phyloP scores from a whole-genome alignment of 2,797 vertebrate species.

The Sebastiscus albofasciatus region DNA sequence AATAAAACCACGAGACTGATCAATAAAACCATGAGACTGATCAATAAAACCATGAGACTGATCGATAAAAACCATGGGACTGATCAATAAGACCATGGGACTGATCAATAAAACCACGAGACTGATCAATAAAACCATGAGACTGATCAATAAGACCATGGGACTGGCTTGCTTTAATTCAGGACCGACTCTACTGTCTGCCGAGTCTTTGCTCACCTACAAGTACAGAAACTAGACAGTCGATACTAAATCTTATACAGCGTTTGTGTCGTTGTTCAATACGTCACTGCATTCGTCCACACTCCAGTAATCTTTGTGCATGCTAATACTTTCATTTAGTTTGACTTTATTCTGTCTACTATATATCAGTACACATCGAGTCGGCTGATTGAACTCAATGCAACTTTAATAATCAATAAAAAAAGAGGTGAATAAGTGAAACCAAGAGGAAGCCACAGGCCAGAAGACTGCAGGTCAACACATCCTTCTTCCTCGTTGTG shows the following conservation, averaged over 20 bases:
- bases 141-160: too few relatives aligned
- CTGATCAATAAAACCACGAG: too few relatives aligned
- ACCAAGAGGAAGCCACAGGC: not conserved
- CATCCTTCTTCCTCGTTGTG: not conserved
- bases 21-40: too few relatives aligned
- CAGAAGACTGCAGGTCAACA: not conserved
- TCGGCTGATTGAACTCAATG: not conserved
- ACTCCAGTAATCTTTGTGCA: not conserved
- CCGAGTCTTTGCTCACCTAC: not conserved
- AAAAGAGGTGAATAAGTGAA: not conserved
- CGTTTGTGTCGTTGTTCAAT: not conserved
- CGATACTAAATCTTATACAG: not conserved
- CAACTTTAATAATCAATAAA: not conserved
- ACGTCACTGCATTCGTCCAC: not conserved
- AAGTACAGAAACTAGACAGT: not conserved
- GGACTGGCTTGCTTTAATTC: not conserved
- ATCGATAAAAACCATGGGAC: too few relatives aligned
- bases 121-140: too few relatives aligned
- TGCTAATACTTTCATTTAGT: not conserved
- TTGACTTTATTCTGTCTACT: not conserved
- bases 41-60: too few relatives aligned
- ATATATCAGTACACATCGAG: not conserved
- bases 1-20: too few relatives aligned
- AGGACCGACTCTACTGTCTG: not conserved
- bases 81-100: too few relatives aligned